Evolutionary conservation across 2,888 invertebrate species (phyloP), one percentile per base, ranked within the genome.

Genomic region (Ceraclea dissimilis): DNA sequence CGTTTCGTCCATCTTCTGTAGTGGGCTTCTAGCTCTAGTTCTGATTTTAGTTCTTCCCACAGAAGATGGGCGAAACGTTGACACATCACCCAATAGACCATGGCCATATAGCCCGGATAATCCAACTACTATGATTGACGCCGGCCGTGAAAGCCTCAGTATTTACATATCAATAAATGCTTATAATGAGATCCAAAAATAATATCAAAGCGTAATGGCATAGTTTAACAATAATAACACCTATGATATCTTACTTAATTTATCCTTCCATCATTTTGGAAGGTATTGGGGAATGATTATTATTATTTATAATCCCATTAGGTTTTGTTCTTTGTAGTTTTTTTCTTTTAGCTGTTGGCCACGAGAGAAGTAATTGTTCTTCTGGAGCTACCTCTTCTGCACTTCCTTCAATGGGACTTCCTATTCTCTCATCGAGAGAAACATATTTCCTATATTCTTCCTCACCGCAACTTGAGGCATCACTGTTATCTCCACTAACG

Each of bases 351-450:
- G 69, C 68, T 5, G 67, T 64, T 31, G 80, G 79, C 82, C 82
- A 83, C 20, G 79, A 77, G 47, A 82, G 72, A 43, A 82, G 69
- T 19, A 78, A 67, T 59, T 78, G 74, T 64, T 82, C 79, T 56
- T 78, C 78, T 6, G 75, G 60, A 19, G 57, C 60, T n/a, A 60
- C 57, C 10, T 56, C 49, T 68, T 54, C 68, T 13, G 67, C 53
- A 16, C 16, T 39, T 65, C 70, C 60, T 71, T 71, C 21, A 68
- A 63, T 69, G 10, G 69, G 69, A 44, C 51, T 54, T 51, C 58
- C 58, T 20, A 60, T 39, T 44, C 53, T 34, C 56, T 68, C 68
- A 54, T 75, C 74, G 54, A 74, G 62, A 17, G 69, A 69, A 62
- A 71, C 68, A 63, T 68, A 75, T n/a, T 72, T 66, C 50, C 69